These are phyloP conservation scores for Plutomurus gul DNA, from an alignment of 1,140 invertebrate genomes.

Conservation along the genomic window DNA sequence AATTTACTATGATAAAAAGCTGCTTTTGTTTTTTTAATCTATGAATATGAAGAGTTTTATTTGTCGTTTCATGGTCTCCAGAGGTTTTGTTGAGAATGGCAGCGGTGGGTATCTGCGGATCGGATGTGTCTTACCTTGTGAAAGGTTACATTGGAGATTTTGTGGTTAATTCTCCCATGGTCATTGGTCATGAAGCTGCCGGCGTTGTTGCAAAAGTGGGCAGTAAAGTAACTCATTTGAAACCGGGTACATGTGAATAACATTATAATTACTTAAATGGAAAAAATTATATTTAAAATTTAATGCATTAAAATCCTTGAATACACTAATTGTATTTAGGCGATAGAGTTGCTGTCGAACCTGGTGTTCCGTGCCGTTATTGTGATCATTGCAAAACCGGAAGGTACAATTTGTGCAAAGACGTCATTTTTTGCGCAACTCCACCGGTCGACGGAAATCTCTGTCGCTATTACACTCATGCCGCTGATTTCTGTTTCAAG, in stretches of 20 bases:
- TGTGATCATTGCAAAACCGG: conserved; percentile 87
- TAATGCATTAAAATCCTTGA: background rate
- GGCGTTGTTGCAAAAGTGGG: conserved; percentile 74
- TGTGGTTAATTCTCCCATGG: conserved; percentile 79
- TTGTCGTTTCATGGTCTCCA: conserved; percentile 59
- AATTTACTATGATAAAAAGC: background rate
- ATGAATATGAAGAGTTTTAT: background rate
- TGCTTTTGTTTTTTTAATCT: background rate
- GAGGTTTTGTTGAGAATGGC: conserved; percentile 88
- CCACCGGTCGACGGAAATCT: conserved; percentile 87
- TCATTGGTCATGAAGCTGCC: conserved; percentile 86
- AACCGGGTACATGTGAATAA: conserved; percentile 61
- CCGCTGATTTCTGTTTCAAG: conserved; percentile 93
- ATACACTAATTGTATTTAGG: background rate
- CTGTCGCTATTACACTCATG: conserved; percentile 80
- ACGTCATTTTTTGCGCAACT: conserved; percentile 87
- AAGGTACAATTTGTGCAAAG: conserved; percentile 85
- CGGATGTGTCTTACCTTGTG: conserved; percentile 89
- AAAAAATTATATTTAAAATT: conserved; percentile 26
- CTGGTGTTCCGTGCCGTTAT: conserved; percentile 81
- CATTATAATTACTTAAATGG: conserved; percentile 19
- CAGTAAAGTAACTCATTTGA: conserved; percentile 73
- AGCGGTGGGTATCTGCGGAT: conserved; percentile 93
- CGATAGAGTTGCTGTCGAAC: conserved; percentile 59
- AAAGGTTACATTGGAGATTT: conserved; percentile 82